Evolutionary conservation across 2,888 invertebrate species (phyloP), one percentile per base, ranked within the genome.

Genomic region (Cabera pusaria): DNA sequence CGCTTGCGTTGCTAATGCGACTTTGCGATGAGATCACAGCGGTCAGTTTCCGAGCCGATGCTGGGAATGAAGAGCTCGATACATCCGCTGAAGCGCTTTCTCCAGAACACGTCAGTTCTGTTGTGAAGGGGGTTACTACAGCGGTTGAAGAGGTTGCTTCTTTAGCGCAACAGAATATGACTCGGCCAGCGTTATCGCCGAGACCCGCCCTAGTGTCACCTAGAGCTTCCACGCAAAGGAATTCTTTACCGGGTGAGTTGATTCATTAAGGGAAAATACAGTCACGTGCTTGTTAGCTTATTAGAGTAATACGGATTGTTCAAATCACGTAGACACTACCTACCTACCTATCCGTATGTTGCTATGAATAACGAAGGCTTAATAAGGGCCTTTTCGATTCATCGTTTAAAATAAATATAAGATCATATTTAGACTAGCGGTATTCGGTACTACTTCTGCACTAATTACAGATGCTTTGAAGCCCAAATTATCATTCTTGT

Each of bases 21-120:
- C 91, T 97, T 51, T 97, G 97, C 75, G 98, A 98, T 77, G 96
- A 97, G 76, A 94, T 96, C 29, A 91, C 97, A 47, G 93, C 93
- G 51, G 93, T 93, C 24, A 93, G 94, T 57, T 90, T 93, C 63
- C 90, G 92, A n/a, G 91, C 92, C 12, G 91, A 85, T 47, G 76
- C 78, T 1, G 74, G 71, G 6, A 77, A 82, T 28, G 75, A 82
- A 42, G 78, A 80, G 49, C 38, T 77, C 25, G 85, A 84, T 21
- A 70, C 75, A 6, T 71, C 79, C 0, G 65, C 71, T 6, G 70
- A 75, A 21, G 86, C 85, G 1, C 40, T 84, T 41, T 82, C 82
- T 0, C 80, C 84, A 1, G 86, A 84, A 21, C 83, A 82, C 48
- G 87, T 86, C 31, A 75, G 76, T 48, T 59, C 78, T 0, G 82